Evolutionary conservation across 2,888 invertebrate genomes (phyloP).

Genomic region (Congeria kusceri): DNA sequence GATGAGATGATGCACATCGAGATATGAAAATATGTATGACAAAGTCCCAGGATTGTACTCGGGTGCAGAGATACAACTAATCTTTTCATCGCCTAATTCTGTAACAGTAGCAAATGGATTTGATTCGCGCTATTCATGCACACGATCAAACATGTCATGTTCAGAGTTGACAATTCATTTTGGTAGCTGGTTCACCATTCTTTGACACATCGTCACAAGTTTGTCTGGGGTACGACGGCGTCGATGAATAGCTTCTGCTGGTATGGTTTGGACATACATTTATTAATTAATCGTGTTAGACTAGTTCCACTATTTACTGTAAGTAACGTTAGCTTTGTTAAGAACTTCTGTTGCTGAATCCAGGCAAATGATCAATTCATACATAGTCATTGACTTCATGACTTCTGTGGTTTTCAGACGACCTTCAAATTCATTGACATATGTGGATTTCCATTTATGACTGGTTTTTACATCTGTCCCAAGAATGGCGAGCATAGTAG

Average conservation of each 20-base stretch:
- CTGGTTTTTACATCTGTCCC: neutral
- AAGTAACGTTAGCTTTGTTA: neutral
- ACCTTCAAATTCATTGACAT: too few relatives aligned
- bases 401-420: neutral
- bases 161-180: constrained; percentile 41
- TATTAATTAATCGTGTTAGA: too few relatives aligned
- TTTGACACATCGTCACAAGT: constrained; percentile 9
- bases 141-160: constrained; percentile 26
- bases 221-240: constrained; percentile 14
- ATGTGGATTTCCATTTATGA: neutral
- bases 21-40: constrained; percentile 27
- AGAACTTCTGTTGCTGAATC: neutral
- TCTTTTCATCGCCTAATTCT: neutral
- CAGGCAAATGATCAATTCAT: neutral
- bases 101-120: constrained; percentile 7
- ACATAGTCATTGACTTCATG: too few relatives aligned
- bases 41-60: constrained; percentile 36
- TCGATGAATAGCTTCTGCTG: neutral
- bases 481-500: neutral
- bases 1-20: constrained; percentile 42
- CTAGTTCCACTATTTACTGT: too few relatives aligned
- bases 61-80: constrained; percentile 38
- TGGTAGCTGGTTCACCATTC: constrained; percentile 15
- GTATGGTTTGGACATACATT: too few relatives aligned
- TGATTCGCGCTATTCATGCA: constrained; percentile 27